Evolutionary conservation across 2,113 vertebrate genomes (phyloP).

Genomic region (Pteronura brasiliensis): DNA sequence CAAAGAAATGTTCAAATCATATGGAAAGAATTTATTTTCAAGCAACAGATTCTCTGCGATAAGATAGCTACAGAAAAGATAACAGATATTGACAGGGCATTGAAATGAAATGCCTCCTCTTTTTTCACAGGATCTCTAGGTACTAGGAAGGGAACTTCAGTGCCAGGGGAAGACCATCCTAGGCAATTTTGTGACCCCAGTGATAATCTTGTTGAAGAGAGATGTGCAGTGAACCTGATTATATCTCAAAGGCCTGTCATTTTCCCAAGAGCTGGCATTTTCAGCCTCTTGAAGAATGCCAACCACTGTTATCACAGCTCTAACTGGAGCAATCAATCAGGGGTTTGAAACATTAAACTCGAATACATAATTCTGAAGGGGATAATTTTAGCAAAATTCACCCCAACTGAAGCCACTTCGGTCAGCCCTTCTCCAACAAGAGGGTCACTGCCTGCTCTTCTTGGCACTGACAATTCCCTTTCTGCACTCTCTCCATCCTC

Average conservation of each 20-base stretch:
- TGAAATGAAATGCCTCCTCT: not conserved
- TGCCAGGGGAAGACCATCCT: not conserved
- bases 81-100: not conserved
- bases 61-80: not conserved
- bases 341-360: not conserved
- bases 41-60: not conserved
- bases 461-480: not conserved
- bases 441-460: not conserved
- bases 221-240: not conserved
- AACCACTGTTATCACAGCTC: conserved; percentile 43
- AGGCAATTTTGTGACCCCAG: not conserved
- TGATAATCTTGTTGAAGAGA: not conserved
- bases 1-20: not conserved
- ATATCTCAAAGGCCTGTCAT: conserved; percentile 26
- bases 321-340: conserved; percentile 12
- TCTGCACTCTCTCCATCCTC: accelerated
- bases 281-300: conserved; percentile 41
- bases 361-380: conserved; percentile 26
- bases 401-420: not conserved
- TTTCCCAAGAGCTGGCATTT: conserved; percentile 55
- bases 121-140: not conserved
- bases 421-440: not conserved
- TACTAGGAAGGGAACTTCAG: not conserved
- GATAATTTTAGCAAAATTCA: conserved; percentile 60
- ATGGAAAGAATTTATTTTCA: conserved; percentile 4